Evolutionary conservation across 2,888 invertebrate species (phyloP).

Genomic region (Caenorhabditis plicata): DNA sequence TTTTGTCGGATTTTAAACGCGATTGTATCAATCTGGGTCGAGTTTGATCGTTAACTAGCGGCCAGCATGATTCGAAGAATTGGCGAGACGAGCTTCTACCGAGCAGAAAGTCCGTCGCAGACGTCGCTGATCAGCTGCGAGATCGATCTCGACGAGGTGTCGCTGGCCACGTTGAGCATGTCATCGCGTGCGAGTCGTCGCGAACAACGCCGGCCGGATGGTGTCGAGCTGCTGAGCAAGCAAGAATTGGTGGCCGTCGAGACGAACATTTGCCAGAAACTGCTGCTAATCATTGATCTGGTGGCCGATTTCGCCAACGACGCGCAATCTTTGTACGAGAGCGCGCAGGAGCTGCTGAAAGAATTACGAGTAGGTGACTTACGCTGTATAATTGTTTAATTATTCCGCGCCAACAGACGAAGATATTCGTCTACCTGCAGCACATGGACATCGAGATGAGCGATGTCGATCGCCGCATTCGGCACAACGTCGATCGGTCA

Average conservation of each 20-base stretch:
- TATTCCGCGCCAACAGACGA: too few relatives aligned
- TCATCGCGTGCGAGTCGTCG: too few relatives aligned
- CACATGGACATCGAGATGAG: slow-evolving; percentile 27
- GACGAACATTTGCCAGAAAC: slow-evolving; percentile 27
- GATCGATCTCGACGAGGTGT: slow-evolving; percentile 14
- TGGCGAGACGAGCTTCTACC: slow-evolving; percentile 23
- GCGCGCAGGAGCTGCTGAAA: slow-evolving; percentile 31
- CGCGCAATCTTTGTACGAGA: slow-evolving; percentile 24
- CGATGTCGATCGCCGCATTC: slow-evolving; percentile 12
- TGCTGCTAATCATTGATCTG: slow-evolving; percentile 28
- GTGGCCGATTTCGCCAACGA: slow-evolving; percentile 31
- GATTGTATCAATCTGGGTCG: too few relatives aligned
- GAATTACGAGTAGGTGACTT: slow-evolving; percentile 12
- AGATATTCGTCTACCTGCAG: slow-evolving; percentile 23
- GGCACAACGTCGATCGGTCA: slow-evolving; percentile 32
- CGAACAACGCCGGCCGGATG: too few relatives aligned
- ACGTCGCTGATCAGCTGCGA: slow-evolving; percentile 13
- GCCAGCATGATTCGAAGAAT: slow-evolving; percentile 33
- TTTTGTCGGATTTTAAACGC: too few relatives aligned
- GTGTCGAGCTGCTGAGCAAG: slow-evolving; percentile 15
- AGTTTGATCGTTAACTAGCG: too few relatives aligned
- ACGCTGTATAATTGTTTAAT: not conserved
- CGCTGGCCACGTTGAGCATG: not conserved
- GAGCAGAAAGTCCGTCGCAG: slow-evolving; percentile 29
- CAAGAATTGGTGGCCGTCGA: slow-evolving; percentile 25